Conservation (phyloP, 2,113 vertebrate genomes). For the Ascaphus truei region DNA sequence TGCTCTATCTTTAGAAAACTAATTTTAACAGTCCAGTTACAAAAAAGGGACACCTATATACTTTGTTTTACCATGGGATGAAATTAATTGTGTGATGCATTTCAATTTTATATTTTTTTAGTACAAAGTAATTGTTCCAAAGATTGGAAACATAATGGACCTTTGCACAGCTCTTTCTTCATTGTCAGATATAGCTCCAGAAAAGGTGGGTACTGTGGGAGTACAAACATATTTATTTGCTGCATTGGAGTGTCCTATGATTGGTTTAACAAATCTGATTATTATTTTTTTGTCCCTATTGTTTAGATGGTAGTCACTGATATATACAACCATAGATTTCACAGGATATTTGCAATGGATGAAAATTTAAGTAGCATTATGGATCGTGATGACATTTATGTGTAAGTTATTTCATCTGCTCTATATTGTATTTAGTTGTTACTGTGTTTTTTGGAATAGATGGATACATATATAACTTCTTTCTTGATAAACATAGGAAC, state of each 20-base stretch:
- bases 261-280: no score
- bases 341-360: conserved; percentile 93
- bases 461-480: no score
- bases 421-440: no score
- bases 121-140: conserved; percentile 96
- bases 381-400: conserved; percentile 95
- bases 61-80: no score
- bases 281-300: conserved; percentile 39
- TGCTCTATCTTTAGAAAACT: no score
- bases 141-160: conserved; percentile 95
- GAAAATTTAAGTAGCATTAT: conserved; percentile 98
- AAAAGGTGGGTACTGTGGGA: conserved; percentile 75
- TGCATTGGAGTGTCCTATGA: no score
- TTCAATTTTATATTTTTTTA: conserved; percentile 56
- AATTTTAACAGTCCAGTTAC: no score
- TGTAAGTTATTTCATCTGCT: conserved; percentile 73
- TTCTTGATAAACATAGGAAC: no score
- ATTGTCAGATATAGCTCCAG: conserved; percentile 82
- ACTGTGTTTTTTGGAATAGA: no score
- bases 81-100: neutral
- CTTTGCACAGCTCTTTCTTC: conserved; percentile 84
- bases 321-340: conserved; percentile 98
- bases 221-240: no score
- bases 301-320: conserved; percentile 91
- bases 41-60: no score